phyloP scores from a whole-genome alignment of 1,140 invertebrate genomes.

The Anastrepha ludens region DNA sequence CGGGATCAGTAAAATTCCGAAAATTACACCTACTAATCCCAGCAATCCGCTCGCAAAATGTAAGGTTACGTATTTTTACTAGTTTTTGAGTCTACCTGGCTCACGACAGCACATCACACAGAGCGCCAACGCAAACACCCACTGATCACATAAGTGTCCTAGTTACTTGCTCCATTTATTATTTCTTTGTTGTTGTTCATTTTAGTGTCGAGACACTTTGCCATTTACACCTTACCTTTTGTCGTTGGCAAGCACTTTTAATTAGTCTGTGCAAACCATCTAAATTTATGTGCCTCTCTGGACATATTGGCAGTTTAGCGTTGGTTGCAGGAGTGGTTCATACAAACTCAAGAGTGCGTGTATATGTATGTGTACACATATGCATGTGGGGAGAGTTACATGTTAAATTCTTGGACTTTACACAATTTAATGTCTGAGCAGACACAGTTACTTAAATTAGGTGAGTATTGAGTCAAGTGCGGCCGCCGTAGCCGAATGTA shows the following conservation, averaged over 20 bases:
- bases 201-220: constrained; percentile 3
- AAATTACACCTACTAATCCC: too few relatives aligned
- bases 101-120: neutral
- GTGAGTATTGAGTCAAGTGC: too few relatives aligned
- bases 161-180: too few relatives aligned
- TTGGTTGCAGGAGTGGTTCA: neutral
- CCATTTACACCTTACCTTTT: constrained; percentile 34
- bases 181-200: neutral
- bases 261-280: constrained; percentile 13
- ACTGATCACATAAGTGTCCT: too few relatives aligned
- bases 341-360: neutral
- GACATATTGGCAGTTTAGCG: constrained; percentile 34
- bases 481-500: too few relatives aligned
- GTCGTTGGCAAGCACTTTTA: neutral
- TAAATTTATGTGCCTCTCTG: constrained; percentile 30
- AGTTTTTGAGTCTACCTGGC: neutral
- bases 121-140: neutral
- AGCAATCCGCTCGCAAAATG: too few relatives aligned
- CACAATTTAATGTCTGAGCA: neutral
- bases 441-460: too few relatives aligned
- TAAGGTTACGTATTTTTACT: neutral
- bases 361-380: neutral
- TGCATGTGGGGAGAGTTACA: neutral
- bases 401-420: neutral
- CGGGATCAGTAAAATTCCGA: too few relatives aligned